Evolutionary conservation across 2,113 vertebrate species (phyloP), one percentile per base, ranked within the genome.

Genomic region (Psephotus haematonotus): DNA sequence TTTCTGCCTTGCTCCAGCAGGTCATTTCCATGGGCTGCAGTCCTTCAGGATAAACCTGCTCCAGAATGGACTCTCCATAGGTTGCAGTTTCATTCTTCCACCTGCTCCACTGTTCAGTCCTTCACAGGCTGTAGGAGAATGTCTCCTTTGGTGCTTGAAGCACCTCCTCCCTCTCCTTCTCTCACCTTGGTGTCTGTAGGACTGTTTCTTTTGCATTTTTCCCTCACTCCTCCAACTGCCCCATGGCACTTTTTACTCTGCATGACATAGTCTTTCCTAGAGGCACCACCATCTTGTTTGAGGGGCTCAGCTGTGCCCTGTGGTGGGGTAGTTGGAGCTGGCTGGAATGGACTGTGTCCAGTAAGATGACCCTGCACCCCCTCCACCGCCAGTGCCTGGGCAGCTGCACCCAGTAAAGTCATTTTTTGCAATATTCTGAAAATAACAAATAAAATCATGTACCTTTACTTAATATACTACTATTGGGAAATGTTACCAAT

Each of bases 291-390:
- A 16, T 24, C 1, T 0, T 53, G 16, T 6, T 11, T 50, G 15
- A 2, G 1, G 10, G 7, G 7, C 10, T 50, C n/a, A 89, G 12
- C 13, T 1, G 2, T 60, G 8, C 7, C n/a, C 20, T 35, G 37
- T 3, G 0, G 13, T 47, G 39, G 14, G 20, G 44, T 2, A 0
- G 2, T 7, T 41, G 29, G 43, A 77, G 10, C 3, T 3, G 5
- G 10, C 16, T 37, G 31, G 19, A 88, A 47, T 2, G 0, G 2
- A 1, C 20, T 44, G 12, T 17, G 18, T 15, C 64, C 47, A 47
- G 7, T 47, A 39, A 31, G 4, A 10, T 4, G 5, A 1, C 3
- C 5, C 27, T 9, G 7, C 13, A 59, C 2, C 6, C 2, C 6
- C 3, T 4, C 6, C 5, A 1, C 4, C 29, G 10, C 31, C 52